These are phyloP conservation scores for Galeopsomyia nigrocyanea DNA, from an alignment of 2,888 invertebrate species.

Conservation along the genomic window DNA sequence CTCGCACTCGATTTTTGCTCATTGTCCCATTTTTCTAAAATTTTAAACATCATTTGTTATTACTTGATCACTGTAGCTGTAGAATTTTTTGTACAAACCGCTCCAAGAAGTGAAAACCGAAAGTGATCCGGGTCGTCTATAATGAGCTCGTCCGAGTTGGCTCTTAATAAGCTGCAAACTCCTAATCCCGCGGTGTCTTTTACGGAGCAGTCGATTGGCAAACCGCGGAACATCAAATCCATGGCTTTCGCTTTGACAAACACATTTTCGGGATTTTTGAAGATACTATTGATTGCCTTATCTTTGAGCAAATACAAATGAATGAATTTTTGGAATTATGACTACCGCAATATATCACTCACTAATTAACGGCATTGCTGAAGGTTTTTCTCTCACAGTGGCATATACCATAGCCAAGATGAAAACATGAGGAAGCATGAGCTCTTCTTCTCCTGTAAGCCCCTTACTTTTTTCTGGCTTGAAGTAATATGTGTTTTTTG, in stretches of 20 bases:
- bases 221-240: conserved; percentile 82
- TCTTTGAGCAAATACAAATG: conserved; percentile 48
- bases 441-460: conserved; percentile 80
- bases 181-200: conserved; percentile 84
- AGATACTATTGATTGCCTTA: conserved; percentile 80
- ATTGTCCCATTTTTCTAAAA: too few species aligned
- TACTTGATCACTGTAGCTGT: too few species aligned
- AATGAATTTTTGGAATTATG: neutral
- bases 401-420: conserved; percentile 75
- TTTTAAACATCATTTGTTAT: too few species aligned
- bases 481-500: conserved; percentile 78
- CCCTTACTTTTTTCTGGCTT: conserved; percentile 75
- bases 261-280: conserved; percentile 75
- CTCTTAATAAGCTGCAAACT: conserved; percentile 77
- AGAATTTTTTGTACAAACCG: too few species aligned
- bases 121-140: conserved; percentile 85
- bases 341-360: too few species aligned
- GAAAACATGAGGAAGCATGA: conserved; percentile 79
- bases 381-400: conserved; percentile 72
- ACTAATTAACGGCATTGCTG: conserved; percentile 76
- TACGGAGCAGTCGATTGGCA: conserved; percentile 79
- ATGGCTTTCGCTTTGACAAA: too few species aligned
- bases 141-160: conserved; percentile 74
- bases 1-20: neutral
- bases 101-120: too few species aligned